A percentile compares a stretch with the other conserved stretches of the same genome.
phyloP scores from a whole-genome alignment of 2,113 vertebrate genomes.

The Fukomys damarensis region DNA sequence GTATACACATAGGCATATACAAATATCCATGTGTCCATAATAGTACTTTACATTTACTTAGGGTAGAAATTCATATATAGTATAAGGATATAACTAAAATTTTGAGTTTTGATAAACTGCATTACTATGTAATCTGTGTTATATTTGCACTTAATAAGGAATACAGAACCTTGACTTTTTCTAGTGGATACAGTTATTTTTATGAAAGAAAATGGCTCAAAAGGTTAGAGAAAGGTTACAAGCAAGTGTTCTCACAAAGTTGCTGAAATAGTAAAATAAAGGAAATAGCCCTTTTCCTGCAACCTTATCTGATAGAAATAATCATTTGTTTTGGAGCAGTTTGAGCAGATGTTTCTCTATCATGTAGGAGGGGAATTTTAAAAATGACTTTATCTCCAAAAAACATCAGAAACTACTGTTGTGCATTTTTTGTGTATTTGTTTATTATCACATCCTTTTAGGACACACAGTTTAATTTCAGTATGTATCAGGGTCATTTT shows the following conservation, averaged over 20 bases:
- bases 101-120: neutral
- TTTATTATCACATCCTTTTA: constrained; percentile 20
- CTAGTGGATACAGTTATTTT: constrained; percentile 53
- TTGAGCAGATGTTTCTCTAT: neutral
- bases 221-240: constrained; percentile 52
- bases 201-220: constrained; percentile 47
- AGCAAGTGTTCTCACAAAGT: constrained; percentile 40
- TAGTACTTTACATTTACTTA: constrained; percentile 18
- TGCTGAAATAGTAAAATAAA: constrained; percentile 58
- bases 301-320: constrained; percentile 14
- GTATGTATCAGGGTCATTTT: neutral
- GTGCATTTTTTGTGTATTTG: neutral
- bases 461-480: constrained; percentile 2
- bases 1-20: neutral
- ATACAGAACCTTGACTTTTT: constrained; percentile 2
- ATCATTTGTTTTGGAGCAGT: constrained; percentile 27
- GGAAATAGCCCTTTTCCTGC: constrained; percentile 50
- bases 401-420: neutral
- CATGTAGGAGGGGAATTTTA: constrained; percentile 44
- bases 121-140: neutral
- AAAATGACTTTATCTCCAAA: constrained; percentile 43
- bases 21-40: neutral
- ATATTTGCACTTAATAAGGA: constrained; percentile 36
- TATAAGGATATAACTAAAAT: neutral
- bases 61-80: neutral